Base-by-base conservation (phyloP, 2,888 invertebrate species). In the Sminthurinus aureus region DNA sequence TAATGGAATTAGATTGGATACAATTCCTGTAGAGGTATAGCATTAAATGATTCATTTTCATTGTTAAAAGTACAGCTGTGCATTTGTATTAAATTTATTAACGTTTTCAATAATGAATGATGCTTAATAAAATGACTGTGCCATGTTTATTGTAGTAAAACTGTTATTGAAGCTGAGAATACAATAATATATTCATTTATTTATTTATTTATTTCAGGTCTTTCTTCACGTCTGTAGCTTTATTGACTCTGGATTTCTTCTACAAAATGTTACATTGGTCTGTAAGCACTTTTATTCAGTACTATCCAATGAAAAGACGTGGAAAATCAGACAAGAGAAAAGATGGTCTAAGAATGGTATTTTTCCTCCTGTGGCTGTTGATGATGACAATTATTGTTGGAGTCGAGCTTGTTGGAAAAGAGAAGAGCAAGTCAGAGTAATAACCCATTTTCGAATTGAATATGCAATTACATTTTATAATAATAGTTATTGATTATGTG, bases 341-440 rank as follows among this genome's bases (percentile, higher is more conserved):
- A 83, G 86, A 8, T 88, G 87, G 87, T 84, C 85, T 8, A 79
- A 69, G 2, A 86, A 84, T 73, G 87, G 85, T 15, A 71, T 26
- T 66, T 88, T 86, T 75, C 87, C 87, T 24, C 87, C 87, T 13
- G 84, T 87, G 13, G 83, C 84, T 18, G 87, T 87, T 20, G 83
- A 86, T 58, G 85, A 85, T 38, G 84, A 87, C 12, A 79, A 79
- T 0, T 87, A 86, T 74, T 81, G 84, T 13, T 91, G 91, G 91
- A 88, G 88, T 69, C 86, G 88, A 73, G 90, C 93, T 0, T 94
- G 93, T 90, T 91, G 93, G 73, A 92, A 92, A 85, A 91, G 94
- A 89, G 93, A 94, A 89, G 91, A 92, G 83, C 92, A 93, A 87
- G 90, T 90, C 85, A 90, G 91, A 77, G 38, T 38, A 38, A 38